Conservation (phyloP, 2,888 invertebrate genomes). For the Teleiodes luculella region DNA sequence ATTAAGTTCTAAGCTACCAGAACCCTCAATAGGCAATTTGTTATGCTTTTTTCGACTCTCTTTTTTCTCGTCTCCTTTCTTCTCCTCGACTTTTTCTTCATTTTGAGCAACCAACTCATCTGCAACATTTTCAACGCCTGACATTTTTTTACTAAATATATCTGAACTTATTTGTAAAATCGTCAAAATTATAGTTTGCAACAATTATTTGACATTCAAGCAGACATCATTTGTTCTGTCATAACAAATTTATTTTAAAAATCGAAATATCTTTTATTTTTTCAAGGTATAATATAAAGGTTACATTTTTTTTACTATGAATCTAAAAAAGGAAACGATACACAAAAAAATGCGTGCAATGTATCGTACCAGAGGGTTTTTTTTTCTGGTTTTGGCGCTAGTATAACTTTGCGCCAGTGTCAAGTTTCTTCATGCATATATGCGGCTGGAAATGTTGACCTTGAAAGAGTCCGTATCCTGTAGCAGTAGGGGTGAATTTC, state of each 20-base stretch:
- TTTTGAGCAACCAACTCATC: conserved; percentile 34
- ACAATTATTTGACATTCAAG: conserved; percentile 22
- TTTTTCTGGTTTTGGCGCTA: too few relatives aligned
- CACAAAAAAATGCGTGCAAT: too few relatives aligned
- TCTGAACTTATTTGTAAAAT: conserved; percentile 38
- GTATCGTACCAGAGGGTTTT: too few relatives aligned
- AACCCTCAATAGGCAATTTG: conserved; percentile 48
- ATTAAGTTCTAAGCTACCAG: conserved; percentile 49
- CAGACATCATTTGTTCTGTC: conserved; percentile 27
- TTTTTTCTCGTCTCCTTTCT: conserved; percentile 31
- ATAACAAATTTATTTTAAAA: conserved; percentile 12
- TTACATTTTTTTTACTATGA: too few relatives aligned
- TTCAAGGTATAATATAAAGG: background rate
- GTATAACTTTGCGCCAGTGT: too few relatives aligned
- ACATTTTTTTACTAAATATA: conserved; percentile 48
- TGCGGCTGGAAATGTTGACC: too few relatives aligned
- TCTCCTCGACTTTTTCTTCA: conserved; percentile 38
- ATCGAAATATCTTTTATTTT: conserved; percentile 30
- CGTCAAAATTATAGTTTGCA: conserved; percentile 46
- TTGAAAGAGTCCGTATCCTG: too few relatives aligned
- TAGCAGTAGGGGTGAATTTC: too few relatives aligned
- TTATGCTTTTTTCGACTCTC: conserved; percentile 41
- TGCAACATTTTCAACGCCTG: conserved; percentile 52
- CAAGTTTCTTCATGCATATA: too few relatives aligned
- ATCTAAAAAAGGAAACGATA: too few relatives aligned